Conservation (phyloP, 2,113 vertebrate species). For the Columba janthina region DNA sequence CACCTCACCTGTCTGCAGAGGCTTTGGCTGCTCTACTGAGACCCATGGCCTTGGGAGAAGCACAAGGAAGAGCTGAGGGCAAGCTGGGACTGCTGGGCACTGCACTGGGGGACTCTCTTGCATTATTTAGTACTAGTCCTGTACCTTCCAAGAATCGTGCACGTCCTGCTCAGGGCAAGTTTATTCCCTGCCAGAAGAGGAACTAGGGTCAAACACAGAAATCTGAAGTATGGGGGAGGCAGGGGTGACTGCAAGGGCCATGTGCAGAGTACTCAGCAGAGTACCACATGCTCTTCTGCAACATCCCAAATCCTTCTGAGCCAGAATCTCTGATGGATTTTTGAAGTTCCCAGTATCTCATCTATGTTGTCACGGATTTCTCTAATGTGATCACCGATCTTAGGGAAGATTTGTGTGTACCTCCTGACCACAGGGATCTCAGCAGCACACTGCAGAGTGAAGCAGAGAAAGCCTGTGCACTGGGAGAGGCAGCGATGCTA, state of each 20-base stretch:
- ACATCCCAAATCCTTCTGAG: neutral
- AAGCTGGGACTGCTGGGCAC: neutral
- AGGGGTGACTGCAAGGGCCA: neutral
- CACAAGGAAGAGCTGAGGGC: neutral
- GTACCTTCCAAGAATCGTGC: neutral
- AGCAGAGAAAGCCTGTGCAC: neutral
- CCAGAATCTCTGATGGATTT: neutral
- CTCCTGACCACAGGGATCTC: neutral
- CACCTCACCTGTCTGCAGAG: neutral
- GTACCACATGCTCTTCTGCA: neutral
- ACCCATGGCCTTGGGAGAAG: neutral
- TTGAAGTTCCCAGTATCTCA: neutral
- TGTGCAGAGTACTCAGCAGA: neutral
- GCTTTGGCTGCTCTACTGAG: neutral
- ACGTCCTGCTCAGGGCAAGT: neutral
- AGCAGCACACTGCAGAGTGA: neutral
- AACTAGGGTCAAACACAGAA: neutral
- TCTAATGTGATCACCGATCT: neutral
- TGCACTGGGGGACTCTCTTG: no score
- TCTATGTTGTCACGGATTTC: neutral
- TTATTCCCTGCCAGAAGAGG: neutral
- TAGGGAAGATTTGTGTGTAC: fast-evolving
- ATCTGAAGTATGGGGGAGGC: neutral
- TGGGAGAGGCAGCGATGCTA: neutral
- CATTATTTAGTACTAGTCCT: neutral